Evolutionary conservation across 2,113 vertebrate species (phyloP).

Genomic region (Cervus canadensis): DNA sequence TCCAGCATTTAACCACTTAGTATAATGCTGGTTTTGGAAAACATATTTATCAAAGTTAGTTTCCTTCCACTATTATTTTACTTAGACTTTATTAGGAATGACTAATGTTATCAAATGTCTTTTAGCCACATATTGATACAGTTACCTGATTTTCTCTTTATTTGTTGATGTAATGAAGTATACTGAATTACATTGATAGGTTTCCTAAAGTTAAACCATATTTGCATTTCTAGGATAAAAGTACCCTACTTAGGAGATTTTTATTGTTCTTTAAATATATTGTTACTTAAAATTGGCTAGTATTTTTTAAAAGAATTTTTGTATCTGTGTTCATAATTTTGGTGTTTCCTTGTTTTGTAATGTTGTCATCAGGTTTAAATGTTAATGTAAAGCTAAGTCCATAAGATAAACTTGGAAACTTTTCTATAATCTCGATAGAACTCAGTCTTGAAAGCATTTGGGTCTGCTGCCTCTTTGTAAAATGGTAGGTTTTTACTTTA

Average conservation of each 20-base stretch:
- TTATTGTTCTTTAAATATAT: slow-evolving; percentile 25
- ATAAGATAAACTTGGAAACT: slow-evolving; percentile 20
- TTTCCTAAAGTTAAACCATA: slow-evolving; percentile 26
- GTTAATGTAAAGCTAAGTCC: slow-evolving; percentile 5
- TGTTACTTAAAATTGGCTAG: background rate
- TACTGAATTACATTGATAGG: background rate
- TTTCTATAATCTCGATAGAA: slow-evolving; percentile 13
- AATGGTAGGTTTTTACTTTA: slow-evolving; percentile 18
- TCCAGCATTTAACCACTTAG: background rate
- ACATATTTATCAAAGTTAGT: background rate
- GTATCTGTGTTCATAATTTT: background rate
- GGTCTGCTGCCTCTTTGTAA: background rate
- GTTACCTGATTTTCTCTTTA: background rate
- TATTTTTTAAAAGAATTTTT: slow-evolving; percentile 1
- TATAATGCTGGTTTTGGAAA: slow-evolving; percentile 26
- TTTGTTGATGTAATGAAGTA: slow-evolving; percentile 17
- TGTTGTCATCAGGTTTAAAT: background rate
- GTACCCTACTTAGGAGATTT: background rate
- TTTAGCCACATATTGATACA: background rate
- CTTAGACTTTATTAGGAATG: background rate
- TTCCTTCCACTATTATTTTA: slow-evolving; percentile 17
- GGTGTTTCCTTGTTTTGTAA: slow-evolving; percentile 12
- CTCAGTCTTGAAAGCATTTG: background rate
- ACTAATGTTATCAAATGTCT: background rate
- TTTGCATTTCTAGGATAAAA: background rate